These are phyloP conservation scores for Toxotes jaculatrix DNA, from an alignment of 2,113 vertebrate species.

Conservation along the genomic window DNA sequence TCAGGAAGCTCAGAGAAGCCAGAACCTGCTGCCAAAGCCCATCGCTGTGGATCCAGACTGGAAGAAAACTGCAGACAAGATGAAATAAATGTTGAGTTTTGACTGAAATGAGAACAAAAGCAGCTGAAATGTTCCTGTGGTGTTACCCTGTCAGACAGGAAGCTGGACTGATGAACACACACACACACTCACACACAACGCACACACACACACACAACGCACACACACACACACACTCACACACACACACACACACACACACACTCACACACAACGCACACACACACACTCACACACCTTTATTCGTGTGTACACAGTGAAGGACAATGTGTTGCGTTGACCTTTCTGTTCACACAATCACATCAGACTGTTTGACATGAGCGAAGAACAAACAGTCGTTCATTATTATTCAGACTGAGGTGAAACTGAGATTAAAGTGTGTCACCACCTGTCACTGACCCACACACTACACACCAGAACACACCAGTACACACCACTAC, in stretches of 20 bases:
- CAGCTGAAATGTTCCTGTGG: neutral
- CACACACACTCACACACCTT: constrained; percentile 22
- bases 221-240: constrained; percentile 8
- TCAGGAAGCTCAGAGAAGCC: neutral
- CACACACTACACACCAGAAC: too few relatives aligned
- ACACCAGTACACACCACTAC: too few relatives aligned
- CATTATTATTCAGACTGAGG: neutral
- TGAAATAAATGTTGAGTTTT: neutral
- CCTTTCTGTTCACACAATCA: constrained; percentile 20
- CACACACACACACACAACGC: constrained; percentile 8
- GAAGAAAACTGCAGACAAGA: rapidly evolving
- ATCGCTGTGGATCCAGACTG: neutral
- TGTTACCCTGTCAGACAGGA: neutral
- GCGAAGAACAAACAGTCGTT: neutral
- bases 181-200: too few relatives aligned
- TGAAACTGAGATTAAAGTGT: neutral
- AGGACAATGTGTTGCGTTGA: constrained; percentile 42
- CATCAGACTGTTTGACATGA: constrained; percentile 10
- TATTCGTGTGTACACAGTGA: constrained; percentile 59
- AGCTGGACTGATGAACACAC: neutral
- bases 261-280: constrained; percentile 9
- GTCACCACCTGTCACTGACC: too few relatives aligned
- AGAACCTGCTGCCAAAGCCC: neutral
- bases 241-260: constrained; percentile 6
- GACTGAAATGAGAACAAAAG: neutral